Evolutionary conservation across 1,140 invertebrate genomes (phyloP), one percentile per base, ranked within the genome.

Genomic region (Trichomalopsis sarcophagae): DNA sequence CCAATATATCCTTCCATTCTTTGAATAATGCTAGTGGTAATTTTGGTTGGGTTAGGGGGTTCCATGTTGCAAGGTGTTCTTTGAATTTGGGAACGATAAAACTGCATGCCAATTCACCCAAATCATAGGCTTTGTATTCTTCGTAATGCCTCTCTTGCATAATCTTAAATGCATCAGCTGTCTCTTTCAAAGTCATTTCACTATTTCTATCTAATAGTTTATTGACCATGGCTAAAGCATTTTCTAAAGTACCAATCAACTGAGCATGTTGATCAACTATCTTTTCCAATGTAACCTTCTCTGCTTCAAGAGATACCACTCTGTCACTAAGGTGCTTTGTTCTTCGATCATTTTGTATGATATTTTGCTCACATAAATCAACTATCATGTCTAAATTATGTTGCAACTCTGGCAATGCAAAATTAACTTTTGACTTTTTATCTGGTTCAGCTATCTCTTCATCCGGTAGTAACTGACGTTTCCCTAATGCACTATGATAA

Each of bases 351-450:
- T 98, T 98, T 87, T 96, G 94, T 50, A 99, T 97, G 77, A 99
- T 99, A 89, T 99, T 96, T 94, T 99, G 97, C 94, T 99, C 98
- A 85, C 97, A 97, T 93, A 98, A 96, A 84, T 98, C 97, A 4
- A 99, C 96, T 68, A 99, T 93, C 21, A 99, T 92, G 90, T 98
- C 96, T 21, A 99, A 93, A 94, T 99, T 99, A 90, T 99, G 97
- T 33, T 96, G 94, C 2, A 99, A 94, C 93, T 99, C 98, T 0
- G 98, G 98, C 84, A 99, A 90, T 6, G 94, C 91, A 90, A 97
- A 97, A 90, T 96, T 95, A 0, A 92, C 90, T 1, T 89, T 94
- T 83, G 95, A 94, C 82, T 96, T 95, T 78, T 96, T 95, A 71
- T 91, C 91, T 21, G 90, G 86, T 5, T 89, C 77, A 55, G 93